phyloP scores from a whole-genome alignment of 2,797 vertebrate species.

The Threskiornis aethiopicus region DNA sequence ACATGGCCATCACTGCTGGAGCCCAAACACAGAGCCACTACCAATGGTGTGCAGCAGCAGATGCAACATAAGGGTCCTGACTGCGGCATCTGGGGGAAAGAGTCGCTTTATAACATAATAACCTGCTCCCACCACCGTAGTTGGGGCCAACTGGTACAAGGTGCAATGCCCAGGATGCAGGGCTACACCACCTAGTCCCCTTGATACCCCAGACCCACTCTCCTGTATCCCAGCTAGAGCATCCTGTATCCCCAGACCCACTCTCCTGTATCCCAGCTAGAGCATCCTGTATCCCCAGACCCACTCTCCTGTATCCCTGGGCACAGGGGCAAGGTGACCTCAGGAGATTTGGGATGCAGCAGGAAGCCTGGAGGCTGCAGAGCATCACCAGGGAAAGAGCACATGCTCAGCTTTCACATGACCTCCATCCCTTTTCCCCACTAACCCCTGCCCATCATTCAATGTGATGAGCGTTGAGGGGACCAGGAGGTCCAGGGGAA shows the following conservation, averaged over 20 bases:
- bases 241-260: too few relatives aligned
- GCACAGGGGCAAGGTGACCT: rapidly evolving
- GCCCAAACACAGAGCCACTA: not conserved
- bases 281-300: not conserved
- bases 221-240: not conserved
- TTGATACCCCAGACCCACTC: not conserved
- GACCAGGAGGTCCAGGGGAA: not conserved
- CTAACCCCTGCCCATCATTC: not conserved
- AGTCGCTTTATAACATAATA: rapidly evolving
- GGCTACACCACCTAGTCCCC: not conserved
- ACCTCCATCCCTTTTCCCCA: not conserved
- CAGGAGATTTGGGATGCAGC: not conserved
- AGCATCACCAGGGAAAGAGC: not conserved
- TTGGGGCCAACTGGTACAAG: not conserved
- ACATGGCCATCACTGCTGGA: rapidly evolving
- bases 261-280: too few relatives aligned
- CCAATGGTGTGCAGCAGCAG: not conserved
- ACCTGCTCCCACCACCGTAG: rapidly evolving
- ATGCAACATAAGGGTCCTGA: not conserved
- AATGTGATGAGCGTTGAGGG: rapidly evolving
- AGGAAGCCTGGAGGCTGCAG: not conserved
- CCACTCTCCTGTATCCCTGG: not conserved
- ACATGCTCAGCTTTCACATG: rapidly evolving
- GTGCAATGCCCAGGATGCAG: not conserved
- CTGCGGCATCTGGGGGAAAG: not conserved